Evolutionary conservation across 2,113 vertebrate species (phyloP).

Genomic region (Paedocypris sp.): DNA sequence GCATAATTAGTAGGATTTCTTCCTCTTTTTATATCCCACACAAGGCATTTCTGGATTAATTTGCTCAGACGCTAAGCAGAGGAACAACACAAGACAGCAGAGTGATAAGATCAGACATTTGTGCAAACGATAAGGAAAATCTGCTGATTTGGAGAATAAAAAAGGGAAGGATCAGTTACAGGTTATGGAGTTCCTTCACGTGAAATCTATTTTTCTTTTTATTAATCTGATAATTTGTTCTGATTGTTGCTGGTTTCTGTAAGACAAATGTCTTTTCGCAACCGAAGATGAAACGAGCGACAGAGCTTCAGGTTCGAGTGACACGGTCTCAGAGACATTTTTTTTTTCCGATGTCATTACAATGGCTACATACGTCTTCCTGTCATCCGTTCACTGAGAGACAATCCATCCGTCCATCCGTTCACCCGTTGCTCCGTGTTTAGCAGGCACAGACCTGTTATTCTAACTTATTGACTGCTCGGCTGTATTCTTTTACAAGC

Average conservation of each 20-base stretch:
- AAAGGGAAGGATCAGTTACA: conserved; percentile 15
- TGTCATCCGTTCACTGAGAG: conserved; percentile 17
- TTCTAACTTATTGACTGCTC: conserved; percentile 6
- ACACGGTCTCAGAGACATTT: no score
- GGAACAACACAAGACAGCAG: conserved; percentile 36
- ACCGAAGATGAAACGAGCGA: no score
- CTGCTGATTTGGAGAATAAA: background rate
- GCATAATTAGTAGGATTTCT: conserved; percentile 43
- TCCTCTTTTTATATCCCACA: conserved; percentile 10
- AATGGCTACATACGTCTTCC: no score
- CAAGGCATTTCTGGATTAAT: conserved; percentile 50
- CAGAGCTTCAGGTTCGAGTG: no score
- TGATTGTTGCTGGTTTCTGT: no score
- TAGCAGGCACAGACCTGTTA: conserved; percentile 2
- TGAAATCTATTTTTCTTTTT: no score
- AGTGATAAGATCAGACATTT: conserved; percentile 14
- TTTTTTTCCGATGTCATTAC: background rate
- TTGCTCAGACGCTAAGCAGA: conserved; percentile 48
- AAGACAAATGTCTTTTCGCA: no score
- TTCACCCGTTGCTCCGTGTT: conserved; percentile 6
- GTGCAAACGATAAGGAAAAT: background rate
- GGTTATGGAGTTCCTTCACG: no score
- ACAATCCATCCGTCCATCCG: background rate
- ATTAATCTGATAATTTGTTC: no score
- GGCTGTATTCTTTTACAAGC: background rate